Evolutionary conservation across 2,888 invertebrate species (phyloP).

Genomic region (Rhogogaster chlorosoma): DNA sequence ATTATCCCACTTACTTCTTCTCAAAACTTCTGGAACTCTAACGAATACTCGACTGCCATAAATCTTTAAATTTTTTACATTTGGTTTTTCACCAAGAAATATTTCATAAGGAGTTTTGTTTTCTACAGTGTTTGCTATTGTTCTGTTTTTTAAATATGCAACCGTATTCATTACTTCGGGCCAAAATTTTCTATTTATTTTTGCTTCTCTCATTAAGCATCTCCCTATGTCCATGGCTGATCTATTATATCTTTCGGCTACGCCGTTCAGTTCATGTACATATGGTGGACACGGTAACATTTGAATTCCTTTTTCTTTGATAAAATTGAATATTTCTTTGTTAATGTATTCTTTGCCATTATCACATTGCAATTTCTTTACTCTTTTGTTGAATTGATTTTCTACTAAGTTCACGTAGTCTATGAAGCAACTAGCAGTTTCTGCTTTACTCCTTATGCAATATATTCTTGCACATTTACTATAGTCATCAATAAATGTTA

Average conservation of each 20-base stretch:
- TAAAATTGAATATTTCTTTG: slow-evolving; percentile 50
- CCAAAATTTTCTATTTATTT: slow-evolving; percentile 56
- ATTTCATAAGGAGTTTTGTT: slow-evolving; percentile 58
- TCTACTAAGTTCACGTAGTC: slow-evolving; percentile 55
- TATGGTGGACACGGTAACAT: slow-evolving; percentile 50
- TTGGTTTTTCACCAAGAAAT: slow-evolving; percentile 56
- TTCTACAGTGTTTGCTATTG: slow-evolving; percentile 55
- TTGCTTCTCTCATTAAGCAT: slow-evolving; percentile 55
- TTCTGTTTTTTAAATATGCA: slow-evolving; percentile 57
- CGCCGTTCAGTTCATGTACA: slow-evolving; percentile 50
- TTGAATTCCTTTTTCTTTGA: slow-evolving; percentile 53
- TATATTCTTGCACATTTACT: slow-evolving; percentile 54
- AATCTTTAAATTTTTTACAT: slow-evolving; percentile 55
- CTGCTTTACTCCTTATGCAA: slow-evolving; percentile 56
- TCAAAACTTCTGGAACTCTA: slow-evolving; percentile 56
- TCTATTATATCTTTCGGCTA: slow-evolving; percentile 50
- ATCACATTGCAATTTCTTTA: slow-evolving; percentile 53
- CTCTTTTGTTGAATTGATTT: slow-evolving; percentile 52
- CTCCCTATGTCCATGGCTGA: slow-evolving; percentile 41
- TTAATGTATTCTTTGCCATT: slow-evolving; percentile 56
- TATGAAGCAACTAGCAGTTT: slow-evolving; percentile 53
- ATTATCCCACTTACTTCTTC: slow-evolving; percentile 54
- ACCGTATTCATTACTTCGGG: slow-evolving; percentile 58
- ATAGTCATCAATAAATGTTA: slow-evolving; percentile 54
- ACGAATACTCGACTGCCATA: slow-evolving; percentile 59